Base-by-base conservation (phyloP, 2,113 vertebrate genomes). In the Nannospalax galili region DNA sequence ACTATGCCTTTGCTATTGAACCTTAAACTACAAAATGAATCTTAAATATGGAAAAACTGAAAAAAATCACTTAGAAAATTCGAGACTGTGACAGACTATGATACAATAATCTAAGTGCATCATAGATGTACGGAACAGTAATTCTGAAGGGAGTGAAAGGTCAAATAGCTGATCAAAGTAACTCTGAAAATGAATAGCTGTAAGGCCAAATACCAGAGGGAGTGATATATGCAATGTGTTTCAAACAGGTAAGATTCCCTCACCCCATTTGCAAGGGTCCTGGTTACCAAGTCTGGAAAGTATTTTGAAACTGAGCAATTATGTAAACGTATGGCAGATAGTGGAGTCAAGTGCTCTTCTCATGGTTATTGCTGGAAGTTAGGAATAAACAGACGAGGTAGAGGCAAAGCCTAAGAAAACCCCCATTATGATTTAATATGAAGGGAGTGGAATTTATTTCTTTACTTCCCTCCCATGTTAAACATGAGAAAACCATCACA, bases 191-290 rank as follows among this genome's bases (percentile, higher is more conserved):
- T 26, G n/a, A 62, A 12, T 81, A 26, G 12, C 48, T 69, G 1
- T 70, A 80, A 75, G 26, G 75, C 3, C n/a, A 22, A 48, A 28
- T 48, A 67, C 30, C 30, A n/a, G 48, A 67, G 62, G 48, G 2
- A 56, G 20, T 19, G n/a, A 20, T 48, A 40, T 20, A n/a, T 26
- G 2, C 1, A 64, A 32, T 74, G 35, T 73, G 45, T 74, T 52
- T 87, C 75, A 37, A 45, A 22, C 32, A n/a, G 7, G 73, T 73
- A 52, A 67, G 37, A 3, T 15, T 6, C 48, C 48, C 1, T 12
- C 6, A 10, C 0, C 5, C 24, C 19, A 5, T 5, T 60, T 22
- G 22, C 7, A n/a, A 78, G 3, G 7, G 0, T 84, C 48, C 37
- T 87, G 28, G 1, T 37, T 74, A 84, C 22, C 11, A 67, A n/a